These are phyloP conservation scores for Lepidothrix coronata DNA, from an alignment of 2,113 vertebrate species.

Conservation along the genomic window DNA sequence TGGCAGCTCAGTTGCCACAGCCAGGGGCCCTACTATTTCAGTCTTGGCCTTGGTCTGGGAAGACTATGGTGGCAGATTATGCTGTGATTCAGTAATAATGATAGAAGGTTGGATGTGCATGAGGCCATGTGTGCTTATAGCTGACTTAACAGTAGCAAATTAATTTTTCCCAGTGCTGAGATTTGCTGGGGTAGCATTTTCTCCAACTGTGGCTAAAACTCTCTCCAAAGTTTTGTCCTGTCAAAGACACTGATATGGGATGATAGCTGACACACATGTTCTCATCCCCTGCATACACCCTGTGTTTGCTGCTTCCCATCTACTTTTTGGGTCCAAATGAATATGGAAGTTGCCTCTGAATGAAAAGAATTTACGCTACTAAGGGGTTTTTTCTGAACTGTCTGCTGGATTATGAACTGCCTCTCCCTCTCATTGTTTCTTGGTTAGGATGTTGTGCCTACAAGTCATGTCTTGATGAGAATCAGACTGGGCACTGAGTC, in stretches of 20 bases:
- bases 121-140: background rate
- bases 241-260: background rate
- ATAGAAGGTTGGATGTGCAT: background rate
- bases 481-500: background rate
- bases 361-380: background rate
- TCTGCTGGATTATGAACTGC: background rate
- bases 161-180: background rate
- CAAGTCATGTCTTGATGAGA: background rate
- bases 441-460: background rate
- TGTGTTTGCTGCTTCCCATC: background rate
- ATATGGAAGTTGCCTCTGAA: background rate
- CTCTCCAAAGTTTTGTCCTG: background rate
- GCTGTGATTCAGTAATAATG: background rate
- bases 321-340: background rate
- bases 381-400: background rate
- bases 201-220: background rate
- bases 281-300: background rate
- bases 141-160: background rate
- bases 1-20: background rate
- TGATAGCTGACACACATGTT: accelerated
- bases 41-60: background rate
- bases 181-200: background rate
- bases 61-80: background rate
- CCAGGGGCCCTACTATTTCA: background rate
- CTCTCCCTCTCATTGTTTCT: background rate